These are phyloP conservation scores for Sinotaia quadrata DNA, from an alignment of 2,888 invertebrate genomes.

Conservation along the genomic window DNA sequence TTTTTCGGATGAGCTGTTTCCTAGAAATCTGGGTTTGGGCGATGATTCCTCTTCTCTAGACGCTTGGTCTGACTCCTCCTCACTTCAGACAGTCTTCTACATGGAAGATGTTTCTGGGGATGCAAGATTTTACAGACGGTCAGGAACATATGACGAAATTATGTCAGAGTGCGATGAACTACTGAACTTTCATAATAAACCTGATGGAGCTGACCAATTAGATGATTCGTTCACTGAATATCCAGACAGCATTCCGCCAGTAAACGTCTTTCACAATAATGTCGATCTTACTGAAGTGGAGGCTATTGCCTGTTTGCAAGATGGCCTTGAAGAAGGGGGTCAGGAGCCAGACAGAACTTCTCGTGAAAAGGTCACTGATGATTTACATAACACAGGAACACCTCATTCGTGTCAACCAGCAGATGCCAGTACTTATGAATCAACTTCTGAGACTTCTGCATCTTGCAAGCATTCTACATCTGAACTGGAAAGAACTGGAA, in stretches of 20 bases:
- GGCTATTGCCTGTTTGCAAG: not conserved
- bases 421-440: not conserved
- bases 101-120: not conserved
- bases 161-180: no score
- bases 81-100: not conserved
- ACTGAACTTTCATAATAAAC: no score
- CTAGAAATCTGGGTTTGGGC: not conserved
- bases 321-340: not conserved
- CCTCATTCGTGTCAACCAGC: not conserved
- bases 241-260: no score
- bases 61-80: constrained; percentile 14
- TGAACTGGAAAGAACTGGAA: no score
- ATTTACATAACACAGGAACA: not conserved
- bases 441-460: not conserved
- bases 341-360: not conserved
- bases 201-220: no score
- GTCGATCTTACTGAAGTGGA: not conserved
- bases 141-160: constrained; percentile 7
- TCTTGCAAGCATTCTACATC: not conserved
- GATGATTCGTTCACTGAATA: no score
- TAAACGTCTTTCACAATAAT: not conserved
- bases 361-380: not conserved
- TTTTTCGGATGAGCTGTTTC: not conserved
- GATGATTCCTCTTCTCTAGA: constrained; percentile 1
- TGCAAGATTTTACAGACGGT: not conserved